Percentiles rank a stretch among this genome's conserved stretches.
These are phyloP conservation scores for Phragmatobia fuliginosa DNA, from an alignment of 2,888 invertebrate genomes.

Conservation along the genomic window DNA sequence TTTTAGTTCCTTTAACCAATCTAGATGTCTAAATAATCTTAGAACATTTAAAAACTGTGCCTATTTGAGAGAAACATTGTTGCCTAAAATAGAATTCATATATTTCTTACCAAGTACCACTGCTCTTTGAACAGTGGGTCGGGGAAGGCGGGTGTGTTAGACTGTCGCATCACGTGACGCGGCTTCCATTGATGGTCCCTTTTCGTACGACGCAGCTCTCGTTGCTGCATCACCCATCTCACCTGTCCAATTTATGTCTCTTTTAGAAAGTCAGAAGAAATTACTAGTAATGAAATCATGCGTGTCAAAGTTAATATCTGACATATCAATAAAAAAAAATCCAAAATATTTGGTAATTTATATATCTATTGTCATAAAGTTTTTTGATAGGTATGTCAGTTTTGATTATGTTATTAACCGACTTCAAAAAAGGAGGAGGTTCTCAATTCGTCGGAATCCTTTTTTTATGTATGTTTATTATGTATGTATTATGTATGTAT, in stretches of 20 bases:
- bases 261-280: background rate
- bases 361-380: too few species aligned
- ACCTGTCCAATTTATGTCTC: slow-evolving; percentile 85
- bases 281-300: background rate
- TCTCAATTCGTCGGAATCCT: too few species aligned
- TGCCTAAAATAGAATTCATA: background rate
- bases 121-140: slow-evolving; percentile 94
- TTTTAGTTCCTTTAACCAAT: background rate
- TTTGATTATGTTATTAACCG: too few species aligned
- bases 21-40: too few species aligned
- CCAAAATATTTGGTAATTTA: too few species aligned
- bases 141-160: slow-evolving; percentile 89
- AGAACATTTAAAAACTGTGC: background rate
- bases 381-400: too few species aligned
- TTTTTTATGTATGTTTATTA: too few species aligned
- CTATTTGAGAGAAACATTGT: too few species aligned
- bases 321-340: too few species aligned
- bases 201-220: slow-evolving; percentile 94
- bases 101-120: slow-evolving; percentile 90
- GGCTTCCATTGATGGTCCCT: slow-evolving; percentile 90
- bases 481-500: too few species aligned
- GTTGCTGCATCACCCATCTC: slow-evolving; percentile 98
- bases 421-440: too few species aligned
- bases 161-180: slow-evolving; percentile 73
- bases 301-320: background rate